Base-by-base conservation (phyloP, 2,113 vertebrate species). In the Oreochromis spilurus region DNA sequence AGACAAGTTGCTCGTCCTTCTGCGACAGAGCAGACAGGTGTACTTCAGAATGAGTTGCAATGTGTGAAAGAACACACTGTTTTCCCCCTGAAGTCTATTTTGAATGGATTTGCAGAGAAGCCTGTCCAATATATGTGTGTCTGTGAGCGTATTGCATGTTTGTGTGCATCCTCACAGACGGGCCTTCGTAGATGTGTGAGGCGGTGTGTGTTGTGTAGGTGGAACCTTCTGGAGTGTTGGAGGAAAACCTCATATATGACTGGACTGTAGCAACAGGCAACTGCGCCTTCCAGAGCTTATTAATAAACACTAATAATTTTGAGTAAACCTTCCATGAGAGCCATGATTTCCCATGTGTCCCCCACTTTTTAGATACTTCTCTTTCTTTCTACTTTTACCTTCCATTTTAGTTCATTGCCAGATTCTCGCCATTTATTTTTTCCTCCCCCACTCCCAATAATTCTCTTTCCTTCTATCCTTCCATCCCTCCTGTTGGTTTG, bases 221-320 rank as follows among this genome's bases (percentile, higher is more conserved):
- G 93, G 94, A 94, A 92, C 94, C 94, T 94, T 95, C 93, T 96
- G 95, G 95, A 92, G 89, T 94, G 94, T 94, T 94, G 93, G 93
- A 92, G 88, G 88, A 91, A 91, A 90, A 93, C 88, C 92, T 91
- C 91, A 38, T 89, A 26, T 65, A 29, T n/a, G 85, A 91, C 83
- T 67, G 91, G 50, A 82, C 84, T 16, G 65, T 7, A 83, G 91
- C 88, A 85, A 89, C 84, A 43, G 60, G 88, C 89, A 2, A 21
- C 87, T 65, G 29, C 1, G 55, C 62, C 84, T 86, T 54, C 72
- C 19, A 2, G 16, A 60, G 72, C 79, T 85, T 52, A 19, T 90
- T 93, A 87, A 82, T 91, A 80, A 85, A 81, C 70, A 36, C 77
- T 70, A 1, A 85, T 50, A 14, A 16, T 70, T 82, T 60, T 31